These are phyloP conservation scores for Sesia bembeciformis DNA, from an alignment of 2,888 invertebrate species.

Conservation along the genomic window DNA sequence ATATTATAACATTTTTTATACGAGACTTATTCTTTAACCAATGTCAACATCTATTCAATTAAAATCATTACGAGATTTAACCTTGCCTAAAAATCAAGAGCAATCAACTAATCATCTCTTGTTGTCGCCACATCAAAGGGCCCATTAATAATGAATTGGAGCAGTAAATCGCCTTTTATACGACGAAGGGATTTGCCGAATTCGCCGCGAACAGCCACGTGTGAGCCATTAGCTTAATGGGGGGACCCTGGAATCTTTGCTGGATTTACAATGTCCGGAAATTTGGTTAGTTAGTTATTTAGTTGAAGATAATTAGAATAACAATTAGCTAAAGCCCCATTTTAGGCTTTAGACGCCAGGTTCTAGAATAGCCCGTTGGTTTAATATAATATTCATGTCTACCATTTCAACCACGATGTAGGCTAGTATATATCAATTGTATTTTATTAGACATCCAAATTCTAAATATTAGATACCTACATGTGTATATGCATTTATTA, in stretches of 20 bases:
- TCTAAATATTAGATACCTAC: too few relatives aligned
- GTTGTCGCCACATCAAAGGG: conserved; percentile 48
- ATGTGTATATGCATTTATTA: too few relatives aligned
- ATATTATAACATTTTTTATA: too few relatives aligned
- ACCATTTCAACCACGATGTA: too few relatives aligned
- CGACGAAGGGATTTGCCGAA: conserved; percentile 59
- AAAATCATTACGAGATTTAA: not conserved
- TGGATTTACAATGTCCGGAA: not conserved
- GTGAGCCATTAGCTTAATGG: conserved; percentile 67
- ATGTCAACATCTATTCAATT: not conserved
- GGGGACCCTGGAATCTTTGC: conserved; percentile 41
- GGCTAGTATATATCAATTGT: too few relatives aligned
- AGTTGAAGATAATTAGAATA: too few relatives aligned
- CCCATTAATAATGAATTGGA: conserved; percentile 69
- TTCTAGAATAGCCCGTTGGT: too few relatives aligned
- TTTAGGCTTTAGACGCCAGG: too few relatives aligned
- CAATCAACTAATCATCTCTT: conserved; percentile 59
- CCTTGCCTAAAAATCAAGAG: conserved; percentile 32
- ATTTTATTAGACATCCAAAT: too few relatives aligned
- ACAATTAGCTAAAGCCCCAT: too few relatives aligned
- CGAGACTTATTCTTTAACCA: not conserved
- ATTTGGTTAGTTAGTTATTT: not conserved
- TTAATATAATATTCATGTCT: too few relatives aligned
- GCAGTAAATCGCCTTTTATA: conserved; percentile 65
- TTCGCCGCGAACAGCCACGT: conserved; percentile 46